Evolutionary conservation across 2,113 vertebrate genomes (phyloP).

Genomic region (Scytalopus superciliaris): DNA sequence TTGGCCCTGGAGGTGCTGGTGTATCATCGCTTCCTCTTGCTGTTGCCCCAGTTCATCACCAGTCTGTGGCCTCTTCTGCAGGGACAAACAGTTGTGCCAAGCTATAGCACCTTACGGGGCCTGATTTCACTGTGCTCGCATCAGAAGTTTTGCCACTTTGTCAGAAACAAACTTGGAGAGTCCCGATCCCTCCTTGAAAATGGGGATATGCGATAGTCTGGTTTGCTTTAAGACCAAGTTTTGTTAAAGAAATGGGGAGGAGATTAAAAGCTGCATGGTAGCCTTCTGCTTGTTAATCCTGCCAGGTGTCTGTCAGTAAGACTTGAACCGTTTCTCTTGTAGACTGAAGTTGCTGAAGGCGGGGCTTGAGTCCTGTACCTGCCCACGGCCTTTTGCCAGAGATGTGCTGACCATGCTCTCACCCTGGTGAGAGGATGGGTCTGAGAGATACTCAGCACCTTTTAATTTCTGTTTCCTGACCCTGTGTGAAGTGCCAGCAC

Average conservation of each 20-base stretch:
- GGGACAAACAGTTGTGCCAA: slow-evolving; percentile 4
- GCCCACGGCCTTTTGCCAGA: not conserved
- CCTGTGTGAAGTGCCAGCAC: not conserved
- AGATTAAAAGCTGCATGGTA: not conserved
- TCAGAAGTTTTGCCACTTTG: not conserved
- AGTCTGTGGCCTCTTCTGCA: not conserved
- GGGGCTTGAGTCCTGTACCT: not conserved
- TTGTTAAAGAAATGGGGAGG: not conserved
- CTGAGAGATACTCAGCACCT: not conserved
- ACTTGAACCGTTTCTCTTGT: not conserved
- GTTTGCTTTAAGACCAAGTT: not conserved
- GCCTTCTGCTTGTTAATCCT: not conserved
- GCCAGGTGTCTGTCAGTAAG: not conserved
- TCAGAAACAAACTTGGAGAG: not conserved
- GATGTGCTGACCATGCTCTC: not conserved
- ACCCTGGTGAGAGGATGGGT: not conserved
- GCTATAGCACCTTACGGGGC: not conserved
- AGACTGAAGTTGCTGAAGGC: not conserved
- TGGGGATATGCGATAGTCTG: not conserved
- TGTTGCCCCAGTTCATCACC: not conserved
- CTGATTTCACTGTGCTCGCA: slow-evolving; percentile 15
- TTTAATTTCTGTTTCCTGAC: not conserved
- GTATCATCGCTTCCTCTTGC: not conserved
- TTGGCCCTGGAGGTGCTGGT: not conserved
- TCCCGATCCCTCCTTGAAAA: not conserved